phyloP scores from a whole-genome alignment of 1,140 invertebrate species.

The Polypedilum vanderplanki region DNA sequence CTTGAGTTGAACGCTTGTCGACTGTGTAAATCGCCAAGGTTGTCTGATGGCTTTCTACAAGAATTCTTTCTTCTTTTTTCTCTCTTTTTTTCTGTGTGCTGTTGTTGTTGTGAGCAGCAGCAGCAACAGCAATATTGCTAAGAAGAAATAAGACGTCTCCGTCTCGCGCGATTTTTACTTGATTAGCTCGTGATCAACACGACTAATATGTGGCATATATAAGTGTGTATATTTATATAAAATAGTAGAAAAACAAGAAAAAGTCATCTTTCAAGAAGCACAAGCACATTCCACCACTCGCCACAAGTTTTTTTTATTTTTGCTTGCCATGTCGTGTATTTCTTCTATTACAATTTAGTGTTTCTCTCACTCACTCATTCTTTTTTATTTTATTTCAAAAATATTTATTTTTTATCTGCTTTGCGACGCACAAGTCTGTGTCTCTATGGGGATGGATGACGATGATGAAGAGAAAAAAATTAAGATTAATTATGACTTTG shows the following conservation, averaged over 20 bases:
- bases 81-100: background rate
- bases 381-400: background rate
- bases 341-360: background rate
- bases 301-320: conserved; percentile 6
- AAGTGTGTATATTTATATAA: background rate
- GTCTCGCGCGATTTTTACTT: conserved; percentile 16
- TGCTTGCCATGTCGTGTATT: no score
- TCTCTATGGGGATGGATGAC: background rate
- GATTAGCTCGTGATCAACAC: conserved; percentile 10
- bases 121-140: background rate
- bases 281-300: conserved; percentile 1
- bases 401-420: background rate
- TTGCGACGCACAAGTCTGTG: background rate
- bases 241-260: conserved; percentile 19
- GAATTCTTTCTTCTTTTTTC: conserved; percentile 3
- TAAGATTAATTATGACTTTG: no score
- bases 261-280: conserved; percentile 17
- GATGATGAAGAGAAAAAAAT: background rate
- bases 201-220: background rate
- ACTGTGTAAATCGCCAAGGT: conserved; percentile 17
- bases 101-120: background rate
- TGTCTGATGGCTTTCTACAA: conserved; percentile 17
- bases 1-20: background rate
- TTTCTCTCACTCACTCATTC: background rate
- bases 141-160: conserved; percentile 17